Evolutionary conservation across 1,140 invertebrate genomes (phyloP).

Genomic region (Semibalanus balanoides): DNA sequence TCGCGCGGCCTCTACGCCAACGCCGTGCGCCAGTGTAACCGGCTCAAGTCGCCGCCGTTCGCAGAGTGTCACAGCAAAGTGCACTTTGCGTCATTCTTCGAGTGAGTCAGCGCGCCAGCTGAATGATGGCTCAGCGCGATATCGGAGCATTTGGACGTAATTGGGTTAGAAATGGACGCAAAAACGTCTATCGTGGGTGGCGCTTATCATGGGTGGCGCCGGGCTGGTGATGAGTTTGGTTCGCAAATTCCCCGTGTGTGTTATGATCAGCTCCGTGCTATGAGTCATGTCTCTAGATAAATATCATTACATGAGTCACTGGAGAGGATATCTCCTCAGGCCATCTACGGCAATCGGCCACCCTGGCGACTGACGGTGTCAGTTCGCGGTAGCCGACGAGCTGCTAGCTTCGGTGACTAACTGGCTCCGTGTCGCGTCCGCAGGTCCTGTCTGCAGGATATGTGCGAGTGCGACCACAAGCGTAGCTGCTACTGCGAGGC

Average conservation of each 20-base stretch:
- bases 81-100: slow-evolving; percentile 60
- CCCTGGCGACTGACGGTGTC: background rate
- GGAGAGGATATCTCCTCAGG: background rate
- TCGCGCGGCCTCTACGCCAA: slow-evolving; percentile 25
- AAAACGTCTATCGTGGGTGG: background rate
- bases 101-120: slow-evolving; percentile 22
- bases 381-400: no score
- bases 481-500: slow-evolving; percentile 73
- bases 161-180: background rate
- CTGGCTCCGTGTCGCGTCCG: background rate
- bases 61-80: slow-evolving; percentile 53
- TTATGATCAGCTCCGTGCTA: no score
- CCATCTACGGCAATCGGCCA: background rate
- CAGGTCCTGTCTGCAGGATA: slow-evolving; percentile 69
- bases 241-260: no score
- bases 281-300: background rate
- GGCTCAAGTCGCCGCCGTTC: slow-evolving; percentile 42
- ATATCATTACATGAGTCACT: background rate
- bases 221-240: background rate
- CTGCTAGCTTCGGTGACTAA: no score
- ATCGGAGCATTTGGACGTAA: background rate
- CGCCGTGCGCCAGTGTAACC: slow-evolving; percentile 32
- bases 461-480: slow-evolving; percentile 70
- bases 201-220: no score
- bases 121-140: background rate